Conservation (phyloP, 2,888 invertebrate genomes). For the Fabriciana adippe region DNA sequence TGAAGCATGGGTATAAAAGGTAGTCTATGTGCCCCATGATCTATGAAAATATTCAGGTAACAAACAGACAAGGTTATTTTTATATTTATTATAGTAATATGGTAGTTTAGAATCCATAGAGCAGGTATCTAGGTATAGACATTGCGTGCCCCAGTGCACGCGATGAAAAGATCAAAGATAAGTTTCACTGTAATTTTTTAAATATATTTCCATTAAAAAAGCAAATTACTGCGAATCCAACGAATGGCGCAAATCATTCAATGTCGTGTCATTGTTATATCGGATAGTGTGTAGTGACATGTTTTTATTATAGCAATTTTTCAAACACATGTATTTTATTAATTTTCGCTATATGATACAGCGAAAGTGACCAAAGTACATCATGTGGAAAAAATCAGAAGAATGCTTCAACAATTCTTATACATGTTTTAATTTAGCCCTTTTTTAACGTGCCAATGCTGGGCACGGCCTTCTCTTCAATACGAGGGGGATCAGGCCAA, state of each 20-base stretch:
- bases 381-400: neutral
- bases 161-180: slow-evolving; percentile 25
- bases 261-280: slow-evolving; percentile 14
- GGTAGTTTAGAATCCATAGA: slow-evolving; percentile 11
- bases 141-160: slow-evolving; percentile 27
- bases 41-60: no score
- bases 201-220: slow-evolving; percentile 14
- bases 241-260: slow-evolving; percentile 10
- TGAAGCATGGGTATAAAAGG: no score
- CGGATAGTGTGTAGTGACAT: neutral
- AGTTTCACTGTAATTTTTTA: slow-evolving; percentile 20
- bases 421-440: no score
- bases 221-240: slow-evolving; percentile 13
- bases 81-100: neutral
- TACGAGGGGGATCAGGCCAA: no score
- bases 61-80: neutral
- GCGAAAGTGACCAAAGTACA: neutral
- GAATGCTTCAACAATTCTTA: no score
- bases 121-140: slow-evolving; percentile 1
- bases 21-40: no score
- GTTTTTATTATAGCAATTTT: neutral
- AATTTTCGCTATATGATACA: neutral
- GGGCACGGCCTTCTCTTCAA: no score
- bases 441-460: no score
- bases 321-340: neutral